These are phyloP conservation scores for Loxodonta africana DNA, from an alignment of 2,113 vertebrate species.

Conservation along the genomic window DNA sequence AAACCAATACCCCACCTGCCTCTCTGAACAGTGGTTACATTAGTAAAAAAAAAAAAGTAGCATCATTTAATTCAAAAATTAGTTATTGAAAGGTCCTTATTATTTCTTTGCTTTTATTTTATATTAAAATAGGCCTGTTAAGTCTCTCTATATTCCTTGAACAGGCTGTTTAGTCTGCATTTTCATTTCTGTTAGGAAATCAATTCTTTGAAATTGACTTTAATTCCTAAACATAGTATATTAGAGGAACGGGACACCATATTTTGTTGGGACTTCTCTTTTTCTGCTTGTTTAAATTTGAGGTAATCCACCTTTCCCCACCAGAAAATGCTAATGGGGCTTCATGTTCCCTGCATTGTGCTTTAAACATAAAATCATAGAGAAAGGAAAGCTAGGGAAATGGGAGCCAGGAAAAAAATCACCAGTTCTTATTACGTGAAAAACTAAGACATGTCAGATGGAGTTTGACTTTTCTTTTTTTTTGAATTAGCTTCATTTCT, in stretches of 20 bases:
- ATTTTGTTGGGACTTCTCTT: constrained; percentile 2
- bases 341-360: neutral
- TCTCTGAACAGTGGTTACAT: neutral
- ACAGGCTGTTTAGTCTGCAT: neutral
- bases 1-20: neutral
- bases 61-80: neutral
- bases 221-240: neutral
- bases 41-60: neutral
- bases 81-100: constrained; percentile 1
- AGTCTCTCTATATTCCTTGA: neutral
- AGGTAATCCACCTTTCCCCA: neutral
- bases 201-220: neutral
- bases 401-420: neutral
- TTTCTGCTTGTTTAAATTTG: constrained; percentile 19
- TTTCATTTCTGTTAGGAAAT: neutral
- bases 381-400: neutral
- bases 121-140: neutral
- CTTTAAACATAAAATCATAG: neutral
- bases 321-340: neutral
- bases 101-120: neutral
- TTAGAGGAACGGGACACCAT: neutral
- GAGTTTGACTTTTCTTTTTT: neutral
- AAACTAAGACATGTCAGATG: neutral
- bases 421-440: neutral
- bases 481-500: neutral